These are phyloP conservation scores for Tachina fera DNA, from an alignment of 2,888 invertebrate species.

Conservation along the genomic window DNA sequence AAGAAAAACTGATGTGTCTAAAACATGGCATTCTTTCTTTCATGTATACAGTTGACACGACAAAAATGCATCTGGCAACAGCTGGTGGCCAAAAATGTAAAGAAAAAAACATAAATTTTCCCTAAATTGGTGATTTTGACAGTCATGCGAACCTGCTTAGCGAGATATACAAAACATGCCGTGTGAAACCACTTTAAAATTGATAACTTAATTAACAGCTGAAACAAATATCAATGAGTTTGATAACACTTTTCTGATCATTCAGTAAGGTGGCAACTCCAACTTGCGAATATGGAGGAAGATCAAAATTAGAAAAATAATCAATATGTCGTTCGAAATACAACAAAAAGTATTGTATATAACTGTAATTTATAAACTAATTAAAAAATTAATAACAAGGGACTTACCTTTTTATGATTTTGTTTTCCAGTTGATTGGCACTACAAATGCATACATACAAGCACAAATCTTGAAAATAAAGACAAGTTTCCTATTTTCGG, in stretches of 20 bases:
- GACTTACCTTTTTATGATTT: conserved; percentile 50
- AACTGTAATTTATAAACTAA: conserved; percentile 25
- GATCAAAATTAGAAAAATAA: conserved; percentile 33
- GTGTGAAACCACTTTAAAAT: too few relatives aligned
- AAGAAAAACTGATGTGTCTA: too few relatives aligned
- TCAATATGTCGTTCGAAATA: conserved; percentile 46
- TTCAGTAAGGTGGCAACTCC: conserved; percentile 35
- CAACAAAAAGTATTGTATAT: background rate
- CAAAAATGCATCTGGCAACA: too few relatives aligned
- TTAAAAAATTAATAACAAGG: background rate
- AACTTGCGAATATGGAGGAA: conserved; percentile 25
- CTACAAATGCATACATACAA: conserved; percentile 29
- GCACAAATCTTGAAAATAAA: conserved; percentile 9
- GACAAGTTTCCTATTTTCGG: conserved; percentile 39
- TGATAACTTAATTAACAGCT: too few relatives aligned
- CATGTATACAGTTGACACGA: too few relatives aligned
- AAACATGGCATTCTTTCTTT: too few relatives aligned
- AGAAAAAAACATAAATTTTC: too few relatives aligned
- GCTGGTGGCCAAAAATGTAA: too few relatives aligned
- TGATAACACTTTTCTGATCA: background rate
- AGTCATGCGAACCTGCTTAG: too few relatives aligned
- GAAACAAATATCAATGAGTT: background rate
- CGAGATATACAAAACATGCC: too few relatives aligned
- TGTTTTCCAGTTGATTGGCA: conserved; percentile 39
- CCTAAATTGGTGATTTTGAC: too few relatives aligned